Evolutionary conservation across 2,888 invertebrate species (phyloP), one percentile per base, ranked within the genome.

Genomic region (Hydroisotoma schaefferi): DNA sequence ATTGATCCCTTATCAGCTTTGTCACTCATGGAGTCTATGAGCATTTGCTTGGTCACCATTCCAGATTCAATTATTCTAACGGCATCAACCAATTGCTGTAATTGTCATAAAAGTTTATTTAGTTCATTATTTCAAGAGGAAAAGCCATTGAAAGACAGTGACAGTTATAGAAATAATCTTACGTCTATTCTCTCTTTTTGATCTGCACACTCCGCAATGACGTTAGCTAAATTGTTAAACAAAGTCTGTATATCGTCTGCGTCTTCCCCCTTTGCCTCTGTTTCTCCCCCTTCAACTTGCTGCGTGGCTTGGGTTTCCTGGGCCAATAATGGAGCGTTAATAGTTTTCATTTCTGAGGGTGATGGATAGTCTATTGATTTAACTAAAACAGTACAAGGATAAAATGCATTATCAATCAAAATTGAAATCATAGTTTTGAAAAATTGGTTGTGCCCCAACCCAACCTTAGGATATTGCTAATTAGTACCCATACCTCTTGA

Each of bases 211-310:
- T 69, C 69, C 18, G 59, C 57, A 18, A 69, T 57, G 15, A 69
- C 63, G 49, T 65, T 65, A 10, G 59, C 64, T 55, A 69, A 48
- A 46, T 69, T 69, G 33, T 60, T 68, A 46, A 62, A 65, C 26
- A 69, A 22, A 3, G 59, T 59, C 33, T 59, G 59, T 18, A 63
- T 63, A 38, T 63, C 63, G 22, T 63, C 63, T 43, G 55, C 55
- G 26, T 59, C 62, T 43, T 8, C 43, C 8, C 6, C 8, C 8
- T 8, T 15, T 8, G 12, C 18, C 18, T 18, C 12, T 18, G 6
- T 20, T 51, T 51, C 22, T 15, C 20, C 51, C 3, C 18, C 51
- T 6, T 29, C 51, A 28, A 8, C 51, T 51, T 51, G n/a, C n/a
- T n/a, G n/a, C n/a, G n/a, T n/a, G n/a, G n/a, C n/a, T n/a, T n/a